A percentile compares a stretch with the other conserved stretches of the same genome.
Conservation (phyloP, 2,888 invertebrate species). For the Xestia ashworthii region DNA sequence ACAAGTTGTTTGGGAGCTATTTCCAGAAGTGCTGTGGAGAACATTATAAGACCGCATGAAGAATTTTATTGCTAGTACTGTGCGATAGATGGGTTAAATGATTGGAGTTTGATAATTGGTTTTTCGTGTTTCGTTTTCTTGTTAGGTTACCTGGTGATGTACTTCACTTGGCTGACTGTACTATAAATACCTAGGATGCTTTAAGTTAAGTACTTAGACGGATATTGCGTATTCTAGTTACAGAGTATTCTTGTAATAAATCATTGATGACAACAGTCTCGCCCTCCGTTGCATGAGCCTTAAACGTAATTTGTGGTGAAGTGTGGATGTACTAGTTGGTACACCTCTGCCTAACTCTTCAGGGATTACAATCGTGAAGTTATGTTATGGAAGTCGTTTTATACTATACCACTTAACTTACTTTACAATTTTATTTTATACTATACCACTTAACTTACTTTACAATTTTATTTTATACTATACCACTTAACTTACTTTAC, state of each 20-base stretch:
- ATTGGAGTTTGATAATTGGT: slow-evolving; percentile 22
- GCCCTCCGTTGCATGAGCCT: no score
- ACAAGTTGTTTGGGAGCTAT: slow-evolving; percentile 41
- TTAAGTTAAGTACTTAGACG: not conserved
- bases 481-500: no score
- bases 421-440: no score
- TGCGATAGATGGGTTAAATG: not conserved
- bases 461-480: no score
- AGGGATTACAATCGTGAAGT: no score
- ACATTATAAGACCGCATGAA: slow-evolving; percentile 18
- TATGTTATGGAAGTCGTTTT: not conserved
- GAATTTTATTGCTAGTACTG: slow-evolving; percentile 28
- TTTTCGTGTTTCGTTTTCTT: slow-evolving; percentile 4
- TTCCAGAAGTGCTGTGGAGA: slow-evolving; percentile 11
- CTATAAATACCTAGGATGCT: not conserved
- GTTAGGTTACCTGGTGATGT: not conserved
- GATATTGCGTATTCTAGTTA: not conserved
- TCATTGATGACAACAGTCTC: no score
- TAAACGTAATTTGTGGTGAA: no score
- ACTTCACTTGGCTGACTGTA: not conserved
- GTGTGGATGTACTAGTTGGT: no score
- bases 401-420: not conserved
- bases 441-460: no score
- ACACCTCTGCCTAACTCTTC: no score
- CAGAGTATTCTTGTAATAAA: not conserved